Evolutionary conservation across 1,140 invertebrate genomes (phyloP).

Genomic region (Cepaea nemoralis): DNA sequence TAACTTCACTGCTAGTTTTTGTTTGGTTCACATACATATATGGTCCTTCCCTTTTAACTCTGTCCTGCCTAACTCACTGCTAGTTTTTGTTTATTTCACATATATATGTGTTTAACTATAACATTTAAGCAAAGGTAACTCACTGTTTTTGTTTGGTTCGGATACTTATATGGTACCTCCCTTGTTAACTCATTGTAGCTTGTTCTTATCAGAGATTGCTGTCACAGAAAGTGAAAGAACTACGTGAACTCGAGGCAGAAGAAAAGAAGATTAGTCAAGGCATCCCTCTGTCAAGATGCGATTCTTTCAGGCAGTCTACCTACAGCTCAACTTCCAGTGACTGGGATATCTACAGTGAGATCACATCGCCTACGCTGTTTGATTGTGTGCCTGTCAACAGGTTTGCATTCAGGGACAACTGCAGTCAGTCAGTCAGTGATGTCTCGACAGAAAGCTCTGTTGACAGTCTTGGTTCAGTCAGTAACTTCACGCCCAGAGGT

Average conservation of each 20-base stretch:
- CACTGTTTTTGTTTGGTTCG: no score
- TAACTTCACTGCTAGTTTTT: no score
- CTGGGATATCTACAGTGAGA: conserved; percentile 49
- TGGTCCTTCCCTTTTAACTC: no score
- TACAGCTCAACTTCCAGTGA: conserved; percentile 46
- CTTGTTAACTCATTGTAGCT: neutral
- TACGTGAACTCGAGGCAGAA: conserved; percentile 85
- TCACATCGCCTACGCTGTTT: conserved; percentile 37
- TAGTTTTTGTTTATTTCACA: no score
- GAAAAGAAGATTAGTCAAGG: conserved; percentile 73
- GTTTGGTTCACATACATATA: no score
- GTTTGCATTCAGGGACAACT: conserved; percentile 35
- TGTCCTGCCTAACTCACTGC: no score
- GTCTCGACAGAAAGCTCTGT: conserved; percentile 34
- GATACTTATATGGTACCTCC: neutral
- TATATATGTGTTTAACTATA: no score
- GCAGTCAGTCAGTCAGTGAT: conserved; percentile 35
- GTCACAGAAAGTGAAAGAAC: conserved; percentile 87
- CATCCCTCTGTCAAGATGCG: conserved; percentile 13
- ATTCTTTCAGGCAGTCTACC: conserved; percentile 32
- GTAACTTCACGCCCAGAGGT: neutral
- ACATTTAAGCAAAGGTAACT: no score
- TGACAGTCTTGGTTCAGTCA: neutral
- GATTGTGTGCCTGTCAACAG: conserved; percentile 16
- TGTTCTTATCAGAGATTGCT: conserved; percentile 76